Base-by-base conservation (phyloP, 2,888 invertebrate genomes). In the Rapana venosa region DNA sequence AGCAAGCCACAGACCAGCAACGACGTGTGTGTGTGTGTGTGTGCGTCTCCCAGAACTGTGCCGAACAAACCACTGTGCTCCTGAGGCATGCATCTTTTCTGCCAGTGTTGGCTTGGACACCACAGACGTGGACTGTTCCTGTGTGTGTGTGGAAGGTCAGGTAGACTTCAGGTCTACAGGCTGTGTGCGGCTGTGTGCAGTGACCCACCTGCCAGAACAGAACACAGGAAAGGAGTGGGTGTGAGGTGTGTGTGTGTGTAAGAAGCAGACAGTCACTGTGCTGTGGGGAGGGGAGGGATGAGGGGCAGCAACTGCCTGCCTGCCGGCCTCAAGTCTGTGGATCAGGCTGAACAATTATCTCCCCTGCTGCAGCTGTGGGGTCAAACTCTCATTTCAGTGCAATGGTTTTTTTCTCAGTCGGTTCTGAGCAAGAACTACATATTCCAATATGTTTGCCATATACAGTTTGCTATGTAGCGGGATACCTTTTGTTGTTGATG, bases 391-490 rank as follows among this genome's bases (percentile, higher is more conserved):
- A 85, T 30, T 85, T 85, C 32, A 86, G 86, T 86, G 86, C 86
- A 86, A 86, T 86, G 47, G 47, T 47, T 47, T 47, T 47, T 47
- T 47, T 47, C 81, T 22, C 36, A 36, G 36, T 36, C 13, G 22
- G 81, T 83, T 26, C 15, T 30, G 26, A 20, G 32, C 32, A 79
- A 26, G 30, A 83, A 83, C 36, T 47, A 47, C 22, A 36, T n/a
- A 86, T 86, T 86, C 86, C 86, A 86, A 86, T 58, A 61, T 66
- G 66, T 86, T 66, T 86, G 86, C 86, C 86, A 86, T 86, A 86
- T 86, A 86, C 35, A 17, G 32, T 66, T 86, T 61, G 61, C 22
- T 58, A 83, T 36, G n/a, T 86, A 86, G 32, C n/a, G 85, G 26
- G 47, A 30, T 85, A 15, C 22, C 32, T 4, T 20, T 81, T 20